Base-by-base conservation (phyloP, 2,888 invertebrate species). In the Drosophila falleni region DNA sequence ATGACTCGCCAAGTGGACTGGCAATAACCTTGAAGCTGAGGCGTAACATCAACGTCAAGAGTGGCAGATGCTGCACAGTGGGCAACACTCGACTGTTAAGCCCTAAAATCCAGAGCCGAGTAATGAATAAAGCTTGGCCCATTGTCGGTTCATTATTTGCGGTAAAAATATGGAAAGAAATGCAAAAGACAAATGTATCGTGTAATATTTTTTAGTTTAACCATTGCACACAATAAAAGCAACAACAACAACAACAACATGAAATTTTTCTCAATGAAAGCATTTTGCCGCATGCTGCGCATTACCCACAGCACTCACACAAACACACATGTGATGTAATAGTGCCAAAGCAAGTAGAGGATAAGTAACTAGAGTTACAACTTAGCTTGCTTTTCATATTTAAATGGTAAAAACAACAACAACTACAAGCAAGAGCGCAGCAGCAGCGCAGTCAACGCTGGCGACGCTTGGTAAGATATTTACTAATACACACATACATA, bases 291-390 rank as follows among this genome's bases (percentile, higher is more conserved):
- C 80, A 81, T 81, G 78, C 80, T 80, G 78, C 70, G 78, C 67
- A 81, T 73, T 74, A 51, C 63, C 62, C 67, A 63, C 47, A 49
- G 51, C 42, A 13, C 55, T 46, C 23, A 41, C 47, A 31, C 55
- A 51, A 58, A 19, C 58, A 55, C 23, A 29, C 44, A 49, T 49
- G 68, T 86, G 89, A 86, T 80, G 85, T 86, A 86, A 86, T 74
- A 73, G 60, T 77, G 47, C 79, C 81, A 85, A 89, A 77, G 80
- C 60, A 55, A 77, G 71, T 49, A 61, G 80, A 54, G 78, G 78
- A 80, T 83, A 80, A 86, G 83, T 80, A 88, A 82, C 89, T 76
- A 64, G 78, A 86, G 84, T 86, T 88, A 86, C 87, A 75, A 55
- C 87, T 73, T 71, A 65, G 56, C 54, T 71, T 63, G 66, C 74